Evolutionary conservation across 2,888 invertebrate genomes (phyloP).

Genomic region (Argyresthia goedartella): DNA sequence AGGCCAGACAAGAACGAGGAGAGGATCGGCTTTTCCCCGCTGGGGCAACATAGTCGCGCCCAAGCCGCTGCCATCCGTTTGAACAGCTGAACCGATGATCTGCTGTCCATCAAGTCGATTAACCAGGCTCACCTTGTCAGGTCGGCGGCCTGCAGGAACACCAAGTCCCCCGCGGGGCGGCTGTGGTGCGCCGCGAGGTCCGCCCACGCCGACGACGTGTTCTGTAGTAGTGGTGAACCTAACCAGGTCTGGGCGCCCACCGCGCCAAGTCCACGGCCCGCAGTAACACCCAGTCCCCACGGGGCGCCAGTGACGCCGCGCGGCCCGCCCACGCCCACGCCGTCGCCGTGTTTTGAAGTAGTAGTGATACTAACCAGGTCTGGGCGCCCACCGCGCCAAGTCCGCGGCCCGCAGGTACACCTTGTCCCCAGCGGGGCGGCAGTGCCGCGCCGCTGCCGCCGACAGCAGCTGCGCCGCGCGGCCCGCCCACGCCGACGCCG

Average conservation of each 20-base stretch:
- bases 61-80: not conserved
- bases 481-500: conserved; percentile 84
- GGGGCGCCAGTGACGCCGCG: conserved; percentile 64
- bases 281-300: conserved; percentile 79
- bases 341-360: no score
- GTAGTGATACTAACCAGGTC: conserved; percentile 81
- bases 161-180: conserved; percentile 80
- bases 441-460: conserved; percentile 78
- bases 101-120: no score
- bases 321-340: conserved; percentile 84
- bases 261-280: conserved; percentile 82
- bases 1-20: no score
- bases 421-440: conserved; percentile 81
- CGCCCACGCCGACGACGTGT: conserved; percentile 85
- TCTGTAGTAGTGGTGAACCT: no score
- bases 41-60: not conserved
- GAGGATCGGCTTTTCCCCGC: not conserved
- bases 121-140: conserved; percentile 86
- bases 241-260: conserved; percentile 85
- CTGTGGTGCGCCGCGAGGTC: conserved; percentile 81
- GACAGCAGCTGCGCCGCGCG: conserved; percentile 69
- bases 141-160: conserved; percentile 84
- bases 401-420: conserved; percentile 85
- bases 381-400: conserved; percentile 82
- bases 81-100: no score